A percentile compares a stretch with the other conserved stretches of the same genome.
Conservation (phyloP, 2,888 invertebrate genomes). For the Metopia argyrocephala region DNA sequence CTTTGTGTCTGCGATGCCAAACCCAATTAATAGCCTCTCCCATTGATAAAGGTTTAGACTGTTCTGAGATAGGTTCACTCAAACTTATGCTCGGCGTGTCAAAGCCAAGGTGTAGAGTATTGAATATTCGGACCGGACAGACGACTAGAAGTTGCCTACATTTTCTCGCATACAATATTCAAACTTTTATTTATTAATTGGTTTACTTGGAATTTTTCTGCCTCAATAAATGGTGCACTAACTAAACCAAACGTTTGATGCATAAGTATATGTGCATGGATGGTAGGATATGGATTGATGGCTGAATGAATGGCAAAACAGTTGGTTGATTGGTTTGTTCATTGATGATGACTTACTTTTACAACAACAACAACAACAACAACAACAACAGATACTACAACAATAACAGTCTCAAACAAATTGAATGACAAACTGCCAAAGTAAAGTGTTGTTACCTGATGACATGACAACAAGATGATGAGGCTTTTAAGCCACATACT, state of each 20-base stretch:
- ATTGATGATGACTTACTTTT: constrained; percentile 22
- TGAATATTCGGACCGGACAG: too few species aligned
- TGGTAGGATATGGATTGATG: neutral
- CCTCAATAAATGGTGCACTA: neutral
- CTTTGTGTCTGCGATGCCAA: too few species aligned
- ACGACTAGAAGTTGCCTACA: too few species aligned
- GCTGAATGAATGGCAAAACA: neutral
- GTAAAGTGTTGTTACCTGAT: constrained; percentile 64
- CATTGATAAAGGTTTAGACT: too few species aligned
- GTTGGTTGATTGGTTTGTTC: constrained; percentile 13
- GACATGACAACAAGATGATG: constrained; percentile 64
- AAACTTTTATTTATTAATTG: neutral
- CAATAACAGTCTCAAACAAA: constrained; percentile 39
- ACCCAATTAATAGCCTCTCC: too few species aligned
- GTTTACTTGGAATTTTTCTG: neutral
- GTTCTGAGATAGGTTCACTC: too few species aligned
- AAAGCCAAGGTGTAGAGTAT: too few species aligned
- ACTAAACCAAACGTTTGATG: neutral
- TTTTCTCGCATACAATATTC: too few species aligned
- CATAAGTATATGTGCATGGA: constrained; percentile 2
- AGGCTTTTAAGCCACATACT: constrained; percentile 61
- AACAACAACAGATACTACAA: constrained; percentile 42
- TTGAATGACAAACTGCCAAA: constrained; percentile 66
- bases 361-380: neutral
- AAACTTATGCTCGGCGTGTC: too few species aligned